Percentiles rank a stretch among this genome's conserved stretches.
Conservation (phyloP, 2,888 invertebrate species). For the Meteorus colon region DNA sequence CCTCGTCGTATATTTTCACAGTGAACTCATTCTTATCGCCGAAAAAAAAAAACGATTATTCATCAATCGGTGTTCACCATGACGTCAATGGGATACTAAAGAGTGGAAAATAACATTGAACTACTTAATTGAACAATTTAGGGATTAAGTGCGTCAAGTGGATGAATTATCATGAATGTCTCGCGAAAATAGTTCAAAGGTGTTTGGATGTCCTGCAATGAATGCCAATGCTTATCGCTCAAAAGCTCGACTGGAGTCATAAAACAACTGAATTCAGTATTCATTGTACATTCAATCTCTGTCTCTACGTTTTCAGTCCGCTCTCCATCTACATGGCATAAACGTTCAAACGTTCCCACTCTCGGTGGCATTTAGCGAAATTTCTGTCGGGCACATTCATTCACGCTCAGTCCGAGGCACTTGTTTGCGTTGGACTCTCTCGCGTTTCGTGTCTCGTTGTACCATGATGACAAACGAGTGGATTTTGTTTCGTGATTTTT, state of each 20-base stretch:
- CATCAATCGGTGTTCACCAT: background rate
- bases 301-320: conserved; percentile 25
- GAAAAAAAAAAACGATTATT: background rate
- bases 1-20: background rate
- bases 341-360: conserved; percentile 35
- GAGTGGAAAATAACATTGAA: background rate
- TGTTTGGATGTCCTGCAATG: conserved; percentile 9
- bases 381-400: conserved; percentile 34
- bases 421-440: conserved; percentile 29
- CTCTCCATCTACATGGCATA: conserved; percentile 12
- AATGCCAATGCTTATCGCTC: conserved; percentile 6
- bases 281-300: conserved; percentile 39
- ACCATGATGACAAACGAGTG: conserved; percentile 18
- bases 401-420: conserved; percentile 26
- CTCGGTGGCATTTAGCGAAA: conserved; percentile 34
- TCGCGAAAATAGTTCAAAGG: background rate
- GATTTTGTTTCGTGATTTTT: conserved; percentile 19
- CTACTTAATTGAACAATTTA: background rate
- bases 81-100: background rate
- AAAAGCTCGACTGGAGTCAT: conserved; percentile 25
- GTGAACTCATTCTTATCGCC: background rate
- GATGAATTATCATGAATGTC: conserved; percentile 15
- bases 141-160: background rate
- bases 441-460: conserved; percentile 18
- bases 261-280: conserved; percentile 35